Evolutionary conservation across 2,888 invertebrate genomes (phyloP).

Genomic region (Sipha maydis): DNA sequence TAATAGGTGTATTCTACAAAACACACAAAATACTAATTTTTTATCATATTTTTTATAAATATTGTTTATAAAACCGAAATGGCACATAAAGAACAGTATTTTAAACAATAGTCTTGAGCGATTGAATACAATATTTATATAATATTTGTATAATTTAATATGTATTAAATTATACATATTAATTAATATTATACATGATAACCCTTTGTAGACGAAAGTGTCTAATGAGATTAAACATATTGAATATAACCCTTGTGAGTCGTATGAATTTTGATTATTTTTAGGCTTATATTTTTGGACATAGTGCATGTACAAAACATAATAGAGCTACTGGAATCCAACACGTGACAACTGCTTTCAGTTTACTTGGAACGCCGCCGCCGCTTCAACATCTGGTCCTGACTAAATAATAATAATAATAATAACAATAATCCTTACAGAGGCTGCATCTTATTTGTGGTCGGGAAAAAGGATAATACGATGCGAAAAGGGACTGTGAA

Average conservation of each 20-base stretch:
- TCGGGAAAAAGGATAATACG: constrained; percentile 2
- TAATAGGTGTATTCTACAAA: neutral
- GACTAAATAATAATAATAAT: constrained; percentile 17
- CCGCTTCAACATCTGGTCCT: constrained; percentile 49
- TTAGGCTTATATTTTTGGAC: constrained; percentile 61
- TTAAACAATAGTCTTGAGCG: neutral
- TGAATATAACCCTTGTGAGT: neutral
- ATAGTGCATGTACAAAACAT: neutral
- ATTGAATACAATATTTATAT: neutral
- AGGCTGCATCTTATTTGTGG: neutral
- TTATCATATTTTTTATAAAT: neutral
- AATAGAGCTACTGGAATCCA: constrained; percentile 17
- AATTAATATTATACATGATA: neutral
- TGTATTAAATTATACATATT: too few species aligned
- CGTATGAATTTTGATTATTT: constrained; percentile 45
- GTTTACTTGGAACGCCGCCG: constrained; percentile 10
- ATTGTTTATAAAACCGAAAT: neutral
- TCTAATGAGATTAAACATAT: neutral
- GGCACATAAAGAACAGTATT: neutral
- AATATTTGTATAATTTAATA: too few species aligned
- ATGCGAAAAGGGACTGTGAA: neutral
- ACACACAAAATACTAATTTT: neutral
- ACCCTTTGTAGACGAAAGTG: neutral
- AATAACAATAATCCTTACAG: neutral
- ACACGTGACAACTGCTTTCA: constrained; percentile 57